Conservation (phyloP, 2,888 invertebrate genomes). For the Drosophila ezoana region DNA sequence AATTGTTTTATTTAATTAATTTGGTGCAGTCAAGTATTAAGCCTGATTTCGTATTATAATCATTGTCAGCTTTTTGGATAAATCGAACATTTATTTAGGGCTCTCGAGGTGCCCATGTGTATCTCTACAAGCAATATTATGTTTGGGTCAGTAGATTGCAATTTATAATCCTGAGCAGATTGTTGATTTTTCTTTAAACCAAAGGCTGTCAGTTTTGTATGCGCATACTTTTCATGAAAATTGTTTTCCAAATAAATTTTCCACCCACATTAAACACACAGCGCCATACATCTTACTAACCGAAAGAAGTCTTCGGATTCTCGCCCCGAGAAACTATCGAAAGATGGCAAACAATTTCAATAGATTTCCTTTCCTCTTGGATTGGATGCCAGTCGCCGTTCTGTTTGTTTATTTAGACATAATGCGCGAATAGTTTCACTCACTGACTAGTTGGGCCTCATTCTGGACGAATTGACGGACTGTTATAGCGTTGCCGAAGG, state of each 20-base stretch:
- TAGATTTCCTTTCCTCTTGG: conserved; percentile 41
- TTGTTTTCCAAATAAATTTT: conserved; percentile 79
- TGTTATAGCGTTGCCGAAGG: conserved; percentile 41
- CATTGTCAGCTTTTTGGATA: not conserved
- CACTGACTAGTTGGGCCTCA: conserved; percentile 55
- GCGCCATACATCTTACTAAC: conserved; percentile 65
- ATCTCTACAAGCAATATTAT: conserved; percentile 58
- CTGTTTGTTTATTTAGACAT: conserved; percentile 78
- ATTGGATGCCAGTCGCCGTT: conserved; percentile 45
- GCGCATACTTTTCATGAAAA: conserved; percentile 78
- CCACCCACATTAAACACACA: conserved; percentile 53
- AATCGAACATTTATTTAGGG: conserved; percentile 28
- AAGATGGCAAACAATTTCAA: conserved; percentile 47
- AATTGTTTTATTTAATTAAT: too few relatives aligned
- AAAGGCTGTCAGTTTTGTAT: conserved; percentile 76
- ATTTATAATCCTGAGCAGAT: conserved; percentile 66
- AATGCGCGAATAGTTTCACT: conserved; percentile 79
- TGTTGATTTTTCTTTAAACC: conserved; percentile 73
- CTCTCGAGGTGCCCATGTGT: conserved; percentile 49
- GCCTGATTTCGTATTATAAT: too few relatives aligned
- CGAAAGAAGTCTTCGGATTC: conserved; percentile 15
- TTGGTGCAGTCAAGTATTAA: too few relatives aligned
- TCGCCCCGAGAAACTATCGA: conserved; percentile 28
- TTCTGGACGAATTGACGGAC: conserved; percentile 56
- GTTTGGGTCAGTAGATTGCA: conserved; percentile 68